These are phyloP conservation scores for Sarcophaga subvicina DNA, from an alignment of 2,888 invertebrate genomes.

Conservation along the genomic window DNA sequence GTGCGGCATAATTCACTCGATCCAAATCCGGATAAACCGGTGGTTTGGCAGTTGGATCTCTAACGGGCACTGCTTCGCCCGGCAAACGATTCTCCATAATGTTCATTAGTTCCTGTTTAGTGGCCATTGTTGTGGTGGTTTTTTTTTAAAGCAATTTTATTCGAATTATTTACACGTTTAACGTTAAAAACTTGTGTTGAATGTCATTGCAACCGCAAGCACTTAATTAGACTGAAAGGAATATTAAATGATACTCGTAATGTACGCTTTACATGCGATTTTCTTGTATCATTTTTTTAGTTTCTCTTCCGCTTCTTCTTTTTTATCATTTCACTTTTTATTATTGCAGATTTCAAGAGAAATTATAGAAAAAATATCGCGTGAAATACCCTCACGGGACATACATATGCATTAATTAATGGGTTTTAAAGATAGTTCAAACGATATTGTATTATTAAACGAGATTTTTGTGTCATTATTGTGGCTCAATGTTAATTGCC, in stretches of 20 bases:
- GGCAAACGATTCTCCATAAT: constrained; percentile 65
- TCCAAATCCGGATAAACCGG: constrained; percentile 55
- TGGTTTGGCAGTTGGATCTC: background rate
- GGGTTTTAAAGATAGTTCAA: too few species aligned
- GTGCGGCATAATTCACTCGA: background rate
- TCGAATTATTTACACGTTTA: background rate
- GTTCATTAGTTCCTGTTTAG: constrained; percentile 60
- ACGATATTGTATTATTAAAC: too few species aligned
- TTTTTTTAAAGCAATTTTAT: background rate
- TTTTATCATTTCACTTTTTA: too few species aligned
- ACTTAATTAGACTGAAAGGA: constrained; percentile 44
- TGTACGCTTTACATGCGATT: constrained; percentile 46
- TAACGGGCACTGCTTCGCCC: constrained; percentile 52
- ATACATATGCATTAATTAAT: too few species aligned
- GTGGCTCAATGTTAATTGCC: too few species aligned
- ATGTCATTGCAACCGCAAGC: constrained; percentile 2
- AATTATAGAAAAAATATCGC: too few species aligned
- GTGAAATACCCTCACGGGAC: too few species aligned
- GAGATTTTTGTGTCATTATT: too few species aligned
- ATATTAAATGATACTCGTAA: constrained; percentile 24
- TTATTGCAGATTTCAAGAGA: too few species aligned
- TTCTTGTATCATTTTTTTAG: constrained; percentile 23
- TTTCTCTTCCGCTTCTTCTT: too few species aligned
- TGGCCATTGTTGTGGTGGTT: constrained; percentile 46
- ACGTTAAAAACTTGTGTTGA: background rate